Percentiles rank a stretch among this genome's conserved stretches.
phyloP scores from a whole-genome alignment of 2,888 invertebrate genomes.

The Xestia xanthographa region DNA sequence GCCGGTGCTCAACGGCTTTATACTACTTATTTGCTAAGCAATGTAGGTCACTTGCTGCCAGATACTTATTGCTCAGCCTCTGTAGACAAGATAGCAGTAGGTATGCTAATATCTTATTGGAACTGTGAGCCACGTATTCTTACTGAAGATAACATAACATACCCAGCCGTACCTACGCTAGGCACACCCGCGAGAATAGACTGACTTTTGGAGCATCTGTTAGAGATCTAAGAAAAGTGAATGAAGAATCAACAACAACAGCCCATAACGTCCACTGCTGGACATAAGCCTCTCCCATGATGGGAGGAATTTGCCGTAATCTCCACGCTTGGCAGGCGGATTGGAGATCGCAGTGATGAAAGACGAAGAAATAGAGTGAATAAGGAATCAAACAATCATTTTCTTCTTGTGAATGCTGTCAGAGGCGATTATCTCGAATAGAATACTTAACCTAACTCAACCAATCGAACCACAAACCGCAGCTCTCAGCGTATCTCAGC shows the following conservation, averaged over 20 bases:
- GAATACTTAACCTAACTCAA: neutral
- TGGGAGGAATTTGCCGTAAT: no score
- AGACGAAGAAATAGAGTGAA: no score
- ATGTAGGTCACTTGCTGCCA: conserved; percentile 18
- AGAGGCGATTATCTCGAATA: conserved; percentile 1
- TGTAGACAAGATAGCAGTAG: neutral
- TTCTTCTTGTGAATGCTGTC: neutral
- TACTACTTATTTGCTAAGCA: conserved; percentile 6
- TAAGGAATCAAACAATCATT: neutral
- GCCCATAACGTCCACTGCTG: no score
- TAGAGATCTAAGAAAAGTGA: no score
- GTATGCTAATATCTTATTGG: neutral
- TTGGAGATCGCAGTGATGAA: no score
- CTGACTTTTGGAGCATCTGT: neutral
- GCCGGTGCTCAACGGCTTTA: neutral
- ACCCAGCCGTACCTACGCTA: neutral
- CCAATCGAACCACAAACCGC: neutral
- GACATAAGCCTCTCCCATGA: no score
- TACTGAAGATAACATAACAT: neutral
- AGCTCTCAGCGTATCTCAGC: neutral
- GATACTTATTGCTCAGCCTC: neutral
- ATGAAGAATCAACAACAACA: no score
- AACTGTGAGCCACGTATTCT: neutral
- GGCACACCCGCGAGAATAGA: neutral
- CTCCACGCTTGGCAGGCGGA: no score